Conservation (phyloP, 2,888 invertebrate genomes). For the Octonoba sinensis region DNA sequence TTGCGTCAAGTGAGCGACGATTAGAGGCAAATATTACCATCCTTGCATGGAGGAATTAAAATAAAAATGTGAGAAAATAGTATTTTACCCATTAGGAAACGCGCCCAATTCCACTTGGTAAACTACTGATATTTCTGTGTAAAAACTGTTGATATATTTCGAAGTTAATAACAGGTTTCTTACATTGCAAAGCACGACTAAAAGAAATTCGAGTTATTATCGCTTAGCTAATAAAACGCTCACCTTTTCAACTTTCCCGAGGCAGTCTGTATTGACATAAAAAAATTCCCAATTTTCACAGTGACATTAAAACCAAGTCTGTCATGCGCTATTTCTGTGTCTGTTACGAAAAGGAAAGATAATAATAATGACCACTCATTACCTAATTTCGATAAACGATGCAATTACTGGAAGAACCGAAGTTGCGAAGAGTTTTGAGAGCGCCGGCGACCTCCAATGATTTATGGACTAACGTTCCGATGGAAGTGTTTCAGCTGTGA, state of each 20-base stretch:
- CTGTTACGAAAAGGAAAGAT: not conserved
- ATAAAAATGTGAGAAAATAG: no score
- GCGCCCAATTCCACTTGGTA: not conserved
- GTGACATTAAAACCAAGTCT: not conserved
- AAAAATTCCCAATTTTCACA: slow-evolving; percentile 15
- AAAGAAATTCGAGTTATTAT: slow-evolving; percentile 30
- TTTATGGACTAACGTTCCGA: no score
- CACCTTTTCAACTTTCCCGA: not conserved
- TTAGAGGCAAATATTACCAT: no score
- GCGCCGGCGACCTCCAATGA: no score
- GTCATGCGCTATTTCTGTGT: not conserved
- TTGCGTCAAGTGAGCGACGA: no score
- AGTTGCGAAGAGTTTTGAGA: no score
- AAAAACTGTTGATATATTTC: slow-evolving; percentile 21
- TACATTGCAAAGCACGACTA: slow-evolving; percentile 17
- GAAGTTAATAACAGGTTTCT: slow-evolving; percentile 33
- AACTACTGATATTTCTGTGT: not conserved
- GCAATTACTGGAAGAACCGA: slow-evolving; percentile 3
- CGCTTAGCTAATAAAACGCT: slow-evolving; percentile 23
- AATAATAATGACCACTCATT: slow-evolving; percentile 35
- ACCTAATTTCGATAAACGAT: slow-evolving; percentile 21
- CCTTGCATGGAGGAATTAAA: no score
- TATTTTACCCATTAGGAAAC: no score
- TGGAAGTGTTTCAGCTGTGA: slow-evolving; percentile 26
- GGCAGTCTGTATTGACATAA: slow-evolving; percentile 24